phyloP scores from a whole-genome alignment of 1,140 invertebrate species.

The Hylaeus volcanicus region DNA sequence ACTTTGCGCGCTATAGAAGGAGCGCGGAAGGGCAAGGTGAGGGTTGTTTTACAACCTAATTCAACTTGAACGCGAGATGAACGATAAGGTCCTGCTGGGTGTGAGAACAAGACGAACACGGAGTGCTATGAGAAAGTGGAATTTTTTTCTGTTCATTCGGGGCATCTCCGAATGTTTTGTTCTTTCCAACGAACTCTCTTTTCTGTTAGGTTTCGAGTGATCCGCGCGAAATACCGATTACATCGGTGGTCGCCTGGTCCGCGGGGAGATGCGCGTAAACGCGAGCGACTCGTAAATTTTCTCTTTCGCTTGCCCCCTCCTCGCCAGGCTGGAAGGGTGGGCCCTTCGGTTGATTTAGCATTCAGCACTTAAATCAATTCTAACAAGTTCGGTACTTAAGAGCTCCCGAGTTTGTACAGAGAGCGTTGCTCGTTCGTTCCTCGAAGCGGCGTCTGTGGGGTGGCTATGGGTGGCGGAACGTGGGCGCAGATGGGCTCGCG shows the following conservation, averaged over 20 bases:
- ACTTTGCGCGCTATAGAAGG: no score
- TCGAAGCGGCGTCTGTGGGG: slow-evolving; percentile 50
- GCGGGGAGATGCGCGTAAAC: slow-evolving; percentile 52
- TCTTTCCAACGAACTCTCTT: no score
- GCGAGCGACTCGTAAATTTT: slow-evolving; percentile 64
- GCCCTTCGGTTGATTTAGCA: slow-evolving; percentile 79
- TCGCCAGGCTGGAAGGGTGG: slow-evolving; percentile 47
- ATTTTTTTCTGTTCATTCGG: no score
- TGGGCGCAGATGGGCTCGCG: slow-evolving; percentile 78
- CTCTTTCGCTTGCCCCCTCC: slow-evolving; percentile 16
- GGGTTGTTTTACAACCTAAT: no score
- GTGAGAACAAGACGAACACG: no score
- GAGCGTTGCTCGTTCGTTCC: slow-evolving; percentile 63
- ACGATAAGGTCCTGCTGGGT: no score
- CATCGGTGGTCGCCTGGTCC: slow-evolving; percentile 45
- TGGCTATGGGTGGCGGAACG: slow-evolving; percentile 26
- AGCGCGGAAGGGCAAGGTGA: no score
- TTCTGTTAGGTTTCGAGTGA: slow-evolving; percentile 52
- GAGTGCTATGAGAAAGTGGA: no score
- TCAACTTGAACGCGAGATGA: no score
- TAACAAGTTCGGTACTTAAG: slow-evolving; percentile 80
- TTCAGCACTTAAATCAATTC: slow-evolving; percentile 81
- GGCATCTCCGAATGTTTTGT: no score
- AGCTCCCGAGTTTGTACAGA: slow-evolving; percentile 75
- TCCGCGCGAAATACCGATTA: slow-evolving; percentile 63